These are phyloP conservation scores for Rhagoletis pomonella DNA, from an alignment of 1,140 invertebrate species.

Conservation along the genomic window DNA sequence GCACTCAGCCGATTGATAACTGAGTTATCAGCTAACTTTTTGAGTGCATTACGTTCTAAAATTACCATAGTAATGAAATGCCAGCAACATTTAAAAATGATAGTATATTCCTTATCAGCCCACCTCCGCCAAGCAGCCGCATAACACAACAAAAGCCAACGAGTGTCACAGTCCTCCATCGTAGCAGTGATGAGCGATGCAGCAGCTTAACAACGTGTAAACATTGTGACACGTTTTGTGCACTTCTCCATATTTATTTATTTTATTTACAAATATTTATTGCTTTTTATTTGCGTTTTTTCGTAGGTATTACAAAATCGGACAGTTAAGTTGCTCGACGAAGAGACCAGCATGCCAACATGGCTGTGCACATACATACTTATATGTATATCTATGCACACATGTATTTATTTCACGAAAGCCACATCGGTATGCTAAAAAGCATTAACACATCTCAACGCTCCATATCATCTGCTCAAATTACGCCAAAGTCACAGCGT, in stretches of 20 bases:
- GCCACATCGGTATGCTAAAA: conserved; percentile 42
- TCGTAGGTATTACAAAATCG: conserved; percentile 37
- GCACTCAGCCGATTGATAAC: too few relatives aligned
- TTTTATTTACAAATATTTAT: conserved; percentile 20
- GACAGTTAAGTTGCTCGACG: background rate
- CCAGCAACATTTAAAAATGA: too few relatives aligned
- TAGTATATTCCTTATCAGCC: too few relatives aligned
- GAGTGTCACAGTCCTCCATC: background rate
- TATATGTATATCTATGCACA: background rate
- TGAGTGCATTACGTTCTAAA: too few relatives aligned
- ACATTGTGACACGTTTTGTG: conserved; percentile 9
- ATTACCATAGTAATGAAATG: too few relatives aligned
- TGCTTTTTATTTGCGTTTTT: conserved; percentile 12
- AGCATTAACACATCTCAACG: conserved; percentile 49
- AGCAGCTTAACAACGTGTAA: background rate
- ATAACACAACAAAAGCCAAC: background rate
- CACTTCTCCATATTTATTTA: background rate
- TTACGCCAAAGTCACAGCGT: conserved; percentile 1
- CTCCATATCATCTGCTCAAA: conserved; percentile 50
- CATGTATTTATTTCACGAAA: background rate
- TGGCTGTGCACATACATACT: background rate
- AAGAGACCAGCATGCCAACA: background rate
- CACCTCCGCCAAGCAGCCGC: background rate
- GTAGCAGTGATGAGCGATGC: background rate
- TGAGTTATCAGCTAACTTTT: too few relatives aligned